Percentiles rank a stretch among this genome's conserved stretches.
Evolutionary conservation across 1,140 invertebrate species (phyloP).

Genomic region (Drosophila ananassae): DNA sequence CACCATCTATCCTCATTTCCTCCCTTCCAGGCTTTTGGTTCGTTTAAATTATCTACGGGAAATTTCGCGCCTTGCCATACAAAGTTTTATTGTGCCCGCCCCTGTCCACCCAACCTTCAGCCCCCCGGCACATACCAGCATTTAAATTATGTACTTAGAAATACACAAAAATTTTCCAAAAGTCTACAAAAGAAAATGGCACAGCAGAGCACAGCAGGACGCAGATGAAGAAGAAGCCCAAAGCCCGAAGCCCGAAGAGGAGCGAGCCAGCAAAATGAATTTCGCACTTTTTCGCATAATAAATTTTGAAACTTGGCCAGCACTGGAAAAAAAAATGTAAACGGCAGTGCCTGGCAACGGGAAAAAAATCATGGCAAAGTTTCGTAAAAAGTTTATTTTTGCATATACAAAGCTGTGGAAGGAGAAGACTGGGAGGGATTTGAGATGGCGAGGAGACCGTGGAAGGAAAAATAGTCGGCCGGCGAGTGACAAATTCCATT

Average conservation of each 20-base stretch:
- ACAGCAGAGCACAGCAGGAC: constrained; percentile 66
- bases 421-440: constrained; percentile 1
- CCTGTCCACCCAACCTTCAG: background rate
- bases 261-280: constrained; percentile 79
- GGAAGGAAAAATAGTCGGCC: constrained; percentile 38
- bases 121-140: constrained; percentile 52
- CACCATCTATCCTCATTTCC: constrained; percentile 8
- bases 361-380: constrained; percentile 50
- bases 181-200: constrained; percentile 80
- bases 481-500: constrained; percentile 83
- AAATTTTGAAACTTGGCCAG: constrained; percentile 81
- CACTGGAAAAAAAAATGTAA: constrained; percentile 54
- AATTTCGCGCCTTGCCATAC: constrained; percentile 75
- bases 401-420: constrained; percentile 54
- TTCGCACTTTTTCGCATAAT: constrained; percentile 84
- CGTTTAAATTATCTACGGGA: constrained; percentile 79
- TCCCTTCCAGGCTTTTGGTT: constrained; percentile 6
- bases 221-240: constrained; percentile 32
- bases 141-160: constrained; percentile 84
- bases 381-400: constrained; percentile 82
- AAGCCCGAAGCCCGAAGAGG: constrained; percentile 20
- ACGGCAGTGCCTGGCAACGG: constrained; percentile 4
- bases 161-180: constrained; percentile 77
- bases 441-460: background rate
- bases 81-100: constrained; percentile 74